Base-by-base conservation (phyloP, 1,140 invertebrate species). In the Dendroctonus valens region DNA sequence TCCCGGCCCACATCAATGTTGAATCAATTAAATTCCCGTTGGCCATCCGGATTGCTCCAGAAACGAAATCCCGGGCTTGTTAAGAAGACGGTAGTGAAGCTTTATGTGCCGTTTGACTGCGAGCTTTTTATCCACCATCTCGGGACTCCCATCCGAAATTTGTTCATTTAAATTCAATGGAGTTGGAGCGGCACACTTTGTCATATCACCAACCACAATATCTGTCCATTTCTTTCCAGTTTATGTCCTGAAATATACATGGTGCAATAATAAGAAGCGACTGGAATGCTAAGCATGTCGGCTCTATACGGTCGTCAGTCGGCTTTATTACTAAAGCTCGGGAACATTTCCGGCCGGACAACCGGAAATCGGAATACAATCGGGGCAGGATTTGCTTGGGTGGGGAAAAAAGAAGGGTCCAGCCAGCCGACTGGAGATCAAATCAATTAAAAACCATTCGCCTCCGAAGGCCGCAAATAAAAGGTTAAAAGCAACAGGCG, bases 221-320 rank as follows among this genome's bases (percentile, higher is more conserved):
- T 69, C 70, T 65, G 69, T 70, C 70, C 70, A 67, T 70, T 70
- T 69, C 61, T 65, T 65, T 59, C 59, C 65, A 67, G 63, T 72
- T 72, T 72, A 72, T 72, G 67, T 72, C 65, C 70, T 68, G 68
- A 74, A 71, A 74, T 73, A 74, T 72, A 74, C 72, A 73, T 74
- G 70, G 72, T 71, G 70, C 67, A 74, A 73, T 67, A 73, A 73
- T 74, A 71, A 74, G 65, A 59, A 54, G 60, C 65, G 66, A 59
- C 52, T 65, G 70, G 73, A 70, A 74, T 74, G 59, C 67, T 51
- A 67, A 69, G 70, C 70, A 74, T 74, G 71, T 67, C 68, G 64
- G 49, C 65, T 39, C 57, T 63, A 58, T 52, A 59, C 57, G 65
- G 49, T 44, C 51, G 14, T 61, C 65, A 37, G 55, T 50, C 40